Evolutionary conservation across 2,888 invertebrate species (phyloP).

Genomic region (Tipula helvola): DNA sequence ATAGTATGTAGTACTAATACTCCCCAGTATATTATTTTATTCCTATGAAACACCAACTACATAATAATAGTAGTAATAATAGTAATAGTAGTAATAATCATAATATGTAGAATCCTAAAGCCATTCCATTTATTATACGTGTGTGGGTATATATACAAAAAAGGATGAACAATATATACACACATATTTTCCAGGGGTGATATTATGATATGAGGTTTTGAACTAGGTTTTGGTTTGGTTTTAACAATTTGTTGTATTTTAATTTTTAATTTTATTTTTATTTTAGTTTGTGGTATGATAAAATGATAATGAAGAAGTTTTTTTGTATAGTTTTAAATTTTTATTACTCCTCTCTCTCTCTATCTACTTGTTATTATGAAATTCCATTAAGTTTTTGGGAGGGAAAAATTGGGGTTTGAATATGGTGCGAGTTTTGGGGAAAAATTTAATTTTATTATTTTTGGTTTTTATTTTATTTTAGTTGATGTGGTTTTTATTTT

Average conservation of each 20-base stretch:
- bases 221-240: slow-evolving; percentile 4
- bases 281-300: not conserved
- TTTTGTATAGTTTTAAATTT: not conserved
- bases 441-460: not conserved
- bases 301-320: slow-evolving; percentile 4
- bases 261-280: not conserved
- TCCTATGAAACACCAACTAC: not conserved
- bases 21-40: not conserved
- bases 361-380: not conserved
- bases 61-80: not conserved
- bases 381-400: not conserved
- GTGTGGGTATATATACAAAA: not conserved
- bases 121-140: not conserved
- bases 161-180: not conserved
- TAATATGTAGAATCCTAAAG: not conserved
- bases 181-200: not conserved
- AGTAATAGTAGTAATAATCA: not conserved
- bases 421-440: not conserved
- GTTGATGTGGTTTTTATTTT: not conserved
- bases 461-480: not conserved
- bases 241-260: slow-evolving; percentile 4
- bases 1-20: not conserved
- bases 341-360: not conserved
- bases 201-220: slow-evolving; percentile 4
- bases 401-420: not conserved